These are phyloP conservation scores for Diadromus collaris DNA, from an alignment of 2,888 invertebrate genomes.

Conservation along the genomic window DNA sequence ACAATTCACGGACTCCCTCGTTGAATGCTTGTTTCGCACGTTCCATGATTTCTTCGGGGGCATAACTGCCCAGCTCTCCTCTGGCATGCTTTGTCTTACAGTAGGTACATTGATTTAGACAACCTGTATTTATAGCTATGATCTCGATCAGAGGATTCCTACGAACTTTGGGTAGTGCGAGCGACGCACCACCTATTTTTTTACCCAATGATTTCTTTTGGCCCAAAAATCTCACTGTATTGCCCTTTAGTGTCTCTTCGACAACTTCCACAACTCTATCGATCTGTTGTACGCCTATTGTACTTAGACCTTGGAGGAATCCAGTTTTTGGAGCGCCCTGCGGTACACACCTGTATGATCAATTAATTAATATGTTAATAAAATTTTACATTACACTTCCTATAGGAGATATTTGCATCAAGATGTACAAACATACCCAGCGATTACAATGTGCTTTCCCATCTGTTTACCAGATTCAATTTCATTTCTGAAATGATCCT, in stretches of 20 bases:
- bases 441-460: slow-evolving; percentile 95
- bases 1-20: slow-evolving; percentile 97
- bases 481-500: slow-evolving; percentile 96
- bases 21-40: slow-evolving; percentile 92
- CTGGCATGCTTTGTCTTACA: slow-evolving; percentile 99
- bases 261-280: slow-evolving; percentile 98
- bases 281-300: slow-evolving; percentile 99
- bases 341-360: slow-evolving; percentile 88
- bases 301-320: slow-evolving; percentile 89
- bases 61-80: slow-evolving; percentile 97
- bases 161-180: slow-evolving; percentile 95
- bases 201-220: slow-evolving; percentile 90
- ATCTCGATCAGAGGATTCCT: slow-evolving; percentile 98
- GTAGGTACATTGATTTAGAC: slow-evolving; percentile 99
- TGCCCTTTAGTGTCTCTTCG: slow-evolving; percentile 97
- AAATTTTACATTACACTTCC: background rate
- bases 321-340: slow-evolving; percentile 92
- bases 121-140: slow-evolving; percentile 97
- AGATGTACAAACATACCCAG: slow-evolving; percentile 82
- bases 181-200: slow-evolving; percentile 92
- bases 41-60: slow-evolving; percentile 93
- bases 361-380: background rate
- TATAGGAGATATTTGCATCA: background rate
- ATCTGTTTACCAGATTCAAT: slow-evolving; percentile 87
- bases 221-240: slow-evolving; percentile 88